These are phyloP conservation scores for Acrossocheilus wenchowensis DNA, from an alignment of 2,797 vertebrate species.

Conservation along the genomic window DNA sequence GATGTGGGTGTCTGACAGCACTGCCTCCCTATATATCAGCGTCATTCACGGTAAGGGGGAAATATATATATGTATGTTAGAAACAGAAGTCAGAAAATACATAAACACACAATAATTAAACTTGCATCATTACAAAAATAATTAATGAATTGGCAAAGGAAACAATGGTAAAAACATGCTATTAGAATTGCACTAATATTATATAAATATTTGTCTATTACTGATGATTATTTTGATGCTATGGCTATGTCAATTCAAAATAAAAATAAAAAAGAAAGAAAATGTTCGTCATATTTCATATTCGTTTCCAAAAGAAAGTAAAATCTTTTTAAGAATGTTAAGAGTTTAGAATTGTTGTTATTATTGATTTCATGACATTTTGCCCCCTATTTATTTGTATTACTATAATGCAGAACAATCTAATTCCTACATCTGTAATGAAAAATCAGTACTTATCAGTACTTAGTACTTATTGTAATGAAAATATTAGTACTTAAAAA, in stretches of 20 bases:
- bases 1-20: conserved; percentile 67
- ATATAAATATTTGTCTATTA: neutral
- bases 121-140: neutral
- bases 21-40: conserved; percentile 66
- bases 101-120: no score
- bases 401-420: neutral
- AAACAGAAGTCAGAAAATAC: no score
- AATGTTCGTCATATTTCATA: no score
- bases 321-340: no score
- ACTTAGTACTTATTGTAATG: no score
- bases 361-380: neutral
- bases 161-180: neutral
- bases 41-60: conserved; percentile 64
- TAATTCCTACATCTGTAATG: neutral
- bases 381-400: neutral
- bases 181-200: neutral
- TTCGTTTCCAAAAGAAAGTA: no score
- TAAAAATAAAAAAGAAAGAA: neutral
- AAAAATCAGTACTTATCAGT: no score
- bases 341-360: no score
- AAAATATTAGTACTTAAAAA: no score
- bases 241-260: neutral
- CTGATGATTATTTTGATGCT: neutral
- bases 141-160: neutral
- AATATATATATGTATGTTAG: no score